Evolutionary conservation across 2,113 vertebrate genomes (phyloP).

Genomic region (Carassius gibelio): DNA sequence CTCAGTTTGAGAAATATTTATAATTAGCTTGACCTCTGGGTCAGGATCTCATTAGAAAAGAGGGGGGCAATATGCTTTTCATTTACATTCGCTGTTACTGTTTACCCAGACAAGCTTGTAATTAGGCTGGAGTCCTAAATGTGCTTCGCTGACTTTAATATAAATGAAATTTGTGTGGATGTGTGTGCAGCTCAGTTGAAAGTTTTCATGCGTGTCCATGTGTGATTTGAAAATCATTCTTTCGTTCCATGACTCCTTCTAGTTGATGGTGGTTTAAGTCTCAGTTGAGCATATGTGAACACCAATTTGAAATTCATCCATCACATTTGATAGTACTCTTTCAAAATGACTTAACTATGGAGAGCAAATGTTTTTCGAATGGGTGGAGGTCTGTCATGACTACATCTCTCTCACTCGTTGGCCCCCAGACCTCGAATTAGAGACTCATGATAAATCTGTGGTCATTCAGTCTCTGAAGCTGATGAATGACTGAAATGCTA

Average conservation of each 20-base stretch:
- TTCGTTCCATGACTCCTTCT: not conserved
- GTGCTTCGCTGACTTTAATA: slow-evolving; percentile 28
- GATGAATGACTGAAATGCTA: slow-evolving; percentile 37
- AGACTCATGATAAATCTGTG: slow-evolving; percentile 7
- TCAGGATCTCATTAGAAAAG: slow-evolving; percentile 66
- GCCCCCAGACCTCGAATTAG: slow-evolving; percentile 9
- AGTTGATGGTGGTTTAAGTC: not conserved
- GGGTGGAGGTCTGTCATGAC: not conserved
- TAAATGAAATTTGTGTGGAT: slow-evolving; percentile 5
- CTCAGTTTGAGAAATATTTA: slow-evolving; percentile 62
- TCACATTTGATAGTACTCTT: not conserved
- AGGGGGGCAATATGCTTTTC: slow-evolving; percentile 57
- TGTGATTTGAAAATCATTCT: slow-evolving; percentile 28
- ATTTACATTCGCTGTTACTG: slow-evolving; percentile 52
- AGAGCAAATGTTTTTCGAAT: not conserved
- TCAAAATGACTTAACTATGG: not conserved
- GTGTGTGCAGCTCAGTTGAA: not conserved
- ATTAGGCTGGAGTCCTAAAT: slow-evolving; percentile 63
- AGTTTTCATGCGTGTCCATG: slow-evolving; percentile 11
- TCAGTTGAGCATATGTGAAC: not conserved
- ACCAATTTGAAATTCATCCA: not conserved
- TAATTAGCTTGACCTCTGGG: slow-evolving; percentile 66
- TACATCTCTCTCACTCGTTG: not conserved
- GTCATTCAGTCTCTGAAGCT: slow-evolving; percentile 19
- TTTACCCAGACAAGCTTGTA: slow-evolving; percentile 60